A percentile compares a stretch with the other conserved stretches of the same genome.
Evolutionary conservation across 2,888 invertebrate species (phyloP).

Genomic region (Crematogaster levior): DNA sequence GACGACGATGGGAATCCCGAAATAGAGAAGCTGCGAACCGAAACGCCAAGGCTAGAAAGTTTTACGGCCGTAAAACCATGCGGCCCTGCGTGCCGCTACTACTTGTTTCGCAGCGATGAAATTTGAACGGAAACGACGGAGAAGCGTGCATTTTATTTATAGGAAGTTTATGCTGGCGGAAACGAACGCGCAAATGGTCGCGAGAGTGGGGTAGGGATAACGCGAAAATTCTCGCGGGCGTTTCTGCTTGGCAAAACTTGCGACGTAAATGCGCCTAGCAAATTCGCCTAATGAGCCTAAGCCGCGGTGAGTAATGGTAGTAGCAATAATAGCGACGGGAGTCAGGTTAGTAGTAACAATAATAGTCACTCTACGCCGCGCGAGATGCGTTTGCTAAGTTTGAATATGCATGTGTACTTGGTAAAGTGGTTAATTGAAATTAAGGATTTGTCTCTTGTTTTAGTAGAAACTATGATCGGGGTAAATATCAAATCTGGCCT

Average conservation of each 20-base stretch:
- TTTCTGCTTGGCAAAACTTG: conserved; percentile 5
- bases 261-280: conserved; percentile 19
- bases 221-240: conserved; percentile 43
- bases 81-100: conserved; percentile 20
- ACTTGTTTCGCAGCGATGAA: conserved; percentile 28
- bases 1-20: conserved; percentile 46
- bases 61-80: conserved; percentile 54
- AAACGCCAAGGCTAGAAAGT: conserved; percentile 59
- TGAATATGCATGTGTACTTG: neutral
- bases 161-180: conserved; percentile 51
- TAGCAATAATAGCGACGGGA: conserved; percentile 15
- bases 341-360: conserved; percentile 12
- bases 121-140: conserved; percentile 39
- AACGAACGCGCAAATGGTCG: conserved; percentile 7
- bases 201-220: conserved; percentile 3
- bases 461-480: neutral
- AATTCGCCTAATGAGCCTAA: conserved; percentile 40
- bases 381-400: conserved; percentile 33
- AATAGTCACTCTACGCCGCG: conserved; percentile 8
- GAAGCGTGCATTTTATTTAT: conserved; percentile 50
- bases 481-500: neutral
- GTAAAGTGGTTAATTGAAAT: conserved; percentile 15
- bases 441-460: conserved; percentile 9
- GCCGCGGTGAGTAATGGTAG: conserved; percentile 29
- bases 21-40: conserved; percentile 68